phyloP scores from a whole-genome alignment of 1,140 invertebrate genomes.

The Lepidurus apus region DNA sequence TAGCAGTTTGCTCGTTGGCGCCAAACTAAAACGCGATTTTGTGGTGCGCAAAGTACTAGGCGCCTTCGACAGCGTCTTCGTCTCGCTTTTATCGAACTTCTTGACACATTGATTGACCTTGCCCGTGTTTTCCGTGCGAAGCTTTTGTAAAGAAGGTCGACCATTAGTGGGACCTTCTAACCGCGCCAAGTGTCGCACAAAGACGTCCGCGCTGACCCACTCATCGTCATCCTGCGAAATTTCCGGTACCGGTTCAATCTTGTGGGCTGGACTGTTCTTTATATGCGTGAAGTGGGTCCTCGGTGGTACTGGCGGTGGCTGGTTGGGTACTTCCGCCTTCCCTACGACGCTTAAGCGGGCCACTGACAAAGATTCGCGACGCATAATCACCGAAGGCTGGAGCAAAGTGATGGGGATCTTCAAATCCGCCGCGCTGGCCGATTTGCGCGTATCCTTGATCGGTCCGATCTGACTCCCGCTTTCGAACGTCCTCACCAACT shows the following conservation, averaged over 20 bases:
- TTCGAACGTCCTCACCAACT: constrained; percentile 26
- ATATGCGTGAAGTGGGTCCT: neutral
- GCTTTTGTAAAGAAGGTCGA: constrained; percentile 55
- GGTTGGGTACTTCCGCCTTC: neutral
- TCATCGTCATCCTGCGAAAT: constrained; percentile 35
- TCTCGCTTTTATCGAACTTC: constrained; percentile 53
- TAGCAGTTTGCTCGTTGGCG: neutral
- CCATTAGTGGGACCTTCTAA: constrained; percentile 45
- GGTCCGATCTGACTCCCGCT: neutral
- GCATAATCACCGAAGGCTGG: neutral
- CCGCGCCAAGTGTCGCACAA: constrained; percentile 41
- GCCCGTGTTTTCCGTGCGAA: constrained; percentile 59
- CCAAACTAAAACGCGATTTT: neutral
- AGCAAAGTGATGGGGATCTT: neutral
- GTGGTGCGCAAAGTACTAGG: neutral
- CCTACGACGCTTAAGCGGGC: neutral
- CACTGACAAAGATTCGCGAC: neutral
- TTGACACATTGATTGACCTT: constrained; percentile 62
- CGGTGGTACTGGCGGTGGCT: neutral
- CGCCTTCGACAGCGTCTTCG: neutral
- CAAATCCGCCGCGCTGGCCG: neutral
- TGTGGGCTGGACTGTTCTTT: neutral
- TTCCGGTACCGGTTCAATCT: constrained; percentile 9
- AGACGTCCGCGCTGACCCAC: constrained; percentile 47
- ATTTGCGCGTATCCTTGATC: neutral